Conservation (phyloP, 2,888 invertebrate genomes). For the Eupeodes latifasciatus region DNA sequence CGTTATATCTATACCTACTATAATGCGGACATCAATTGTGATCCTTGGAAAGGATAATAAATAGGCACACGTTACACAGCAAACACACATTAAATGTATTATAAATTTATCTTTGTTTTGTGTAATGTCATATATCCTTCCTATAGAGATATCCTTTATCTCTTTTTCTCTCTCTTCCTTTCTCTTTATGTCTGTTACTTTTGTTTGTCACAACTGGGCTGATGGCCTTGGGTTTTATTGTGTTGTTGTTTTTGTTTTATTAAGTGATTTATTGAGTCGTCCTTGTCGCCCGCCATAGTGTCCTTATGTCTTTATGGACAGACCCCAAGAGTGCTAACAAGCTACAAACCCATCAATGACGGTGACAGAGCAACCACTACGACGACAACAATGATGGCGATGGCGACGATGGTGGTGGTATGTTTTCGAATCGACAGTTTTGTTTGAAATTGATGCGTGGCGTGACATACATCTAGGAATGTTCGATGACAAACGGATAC, state of each 20-base stretch:
- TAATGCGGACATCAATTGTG: slow-evolving; percentile 56
- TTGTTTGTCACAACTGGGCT: background rate
- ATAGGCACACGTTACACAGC: slow-evolving; percentile 73
- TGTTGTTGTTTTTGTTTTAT: background rate
- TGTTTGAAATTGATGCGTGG: slow-evolving; percentile 58
- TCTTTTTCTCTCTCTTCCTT: background rate
- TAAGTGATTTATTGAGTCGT: slow-evolving; percentile 66
- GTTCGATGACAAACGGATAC: slow-evolving; percentile 58
- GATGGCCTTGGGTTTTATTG: slow-evolving; percentile 46
- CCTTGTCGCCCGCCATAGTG: slow-evolving; percentile 62
- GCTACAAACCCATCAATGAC: slow-evolving; percentile 62
- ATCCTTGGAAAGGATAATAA: slow-evolving; percentile 71
- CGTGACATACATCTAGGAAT: slow-evolving; percentile 39
- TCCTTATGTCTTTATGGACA: slow-evolving; percentile 71
- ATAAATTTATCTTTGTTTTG: slow-evolving; percentile 66
- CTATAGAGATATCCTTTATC: background rate
- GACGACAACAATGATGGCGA: background rate
- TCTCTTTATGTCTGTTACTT: background rate
- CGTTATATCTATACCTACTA: slow-evolving; percentile 17
- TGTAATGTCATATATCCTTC: slow-evolving; percentile 12
- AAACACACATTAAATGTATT: slow-evolving; percentile 74
- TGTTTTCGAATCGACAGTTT: slow-evolving; percentile 58
- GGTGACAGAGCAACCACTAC: background rate
- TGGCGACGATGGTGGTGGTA: slow-evolving; percentile 29
- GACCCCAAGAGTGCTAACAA: slow-evolving; percentile 70